Base-by-base conservation (phyloP, 2,113 vertebrate species). In the Promerops cafer region DNA sequence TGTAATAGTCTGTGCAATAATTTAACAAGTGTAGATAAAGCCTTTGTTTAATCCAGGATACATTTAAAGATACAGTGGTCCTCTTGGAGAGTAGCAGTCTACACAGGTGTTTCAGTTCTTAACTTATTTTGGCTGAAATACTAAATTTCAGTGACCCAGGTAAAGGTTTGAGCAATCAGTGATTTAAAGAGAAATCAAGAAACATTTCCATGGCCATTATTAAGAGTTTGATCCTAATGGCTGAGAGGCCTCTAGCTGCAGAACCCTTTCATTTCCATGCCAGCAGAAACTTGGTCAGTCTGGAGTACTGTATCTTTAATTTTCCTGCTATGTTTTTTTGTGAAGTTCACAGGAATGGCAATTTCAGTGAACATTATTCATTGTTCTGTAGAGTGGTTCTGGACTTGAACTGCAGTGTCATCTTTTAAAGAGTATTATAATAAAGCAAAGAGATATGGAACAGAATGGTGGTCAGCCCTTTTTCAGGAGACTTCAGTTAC, bases 1-100 rank as follows among this genome's bases (percentile, higher is more conserved):
- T 97, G 95, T 97, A 94, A 93, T 91, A 89, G 83, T 89, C 94
- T 83, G 97, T 97, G 96, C 94, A 96, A 94, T 97, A 97, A 96
- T 75, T 94, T 93, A 94, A 95, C 66, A 39, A 92, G 33, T 93
- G 90, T 96, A 89, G 90, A 80, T 95, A 71, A 94, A 96, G 47
- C 59, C 68, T 96, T 81, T 95, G 84, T 89, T 94, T 77, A 90
- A 92, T 81, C 66, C 77, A 60, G 90, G 94, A 81, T 85, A 27
- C 59, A 27, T 72, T 91, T 96, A 92, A 97, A 95, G 94, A 92
- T 91, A 83, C 90, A 96, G 86, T 95, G 57, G 88, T 90, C 84
- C 81, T 92, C 53, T 49, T 40, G 52, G 66, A 57, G 70, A 85
- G 10, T 5, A 66, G 70, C 37, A 60, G 49, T 18, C 76, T 76